Evolutionary conservation across 1,140 invertebrate species (phyloP).

Genomic region (Cylas formicarius): DNA sequence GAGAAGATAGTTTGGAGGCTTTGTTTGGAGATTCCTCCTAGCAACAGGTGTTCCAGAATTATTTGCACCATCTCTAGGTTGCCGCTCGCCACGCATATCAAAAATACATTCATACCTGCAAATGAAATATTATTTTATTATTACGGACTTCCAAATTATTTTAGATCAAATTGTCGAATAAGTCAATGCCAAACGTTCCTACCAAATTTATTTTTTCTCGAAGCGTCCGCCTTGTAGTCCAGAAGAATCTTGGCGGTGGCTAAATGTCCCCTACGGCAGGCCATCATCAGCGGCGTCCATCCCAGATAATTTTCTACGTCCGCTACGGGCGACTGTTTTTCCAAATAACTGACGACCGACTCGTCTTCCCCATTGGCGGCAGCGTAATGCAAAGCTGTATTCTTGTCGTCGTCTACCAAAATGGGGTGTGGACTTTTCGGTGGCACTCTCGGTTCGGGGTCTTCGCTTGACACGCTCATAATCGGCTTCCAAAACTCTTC

Average conservation of each 20-base stretch:
- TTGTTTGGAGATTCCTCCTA: slow-evolving; percentile 34
- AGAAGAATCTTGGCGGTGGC: slow-evolving; percentile 42
- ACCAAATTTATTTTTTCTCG: slow-evolving; percentile 45
- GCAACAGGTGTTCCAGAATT: slow-evolving; percentile 31
- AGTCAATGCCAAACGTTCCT: slow-evolving; percentile 14
- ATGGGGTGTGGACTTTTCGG: too few relatives aligned
- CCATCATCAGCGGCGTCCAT: slow-evolving; percentile 50
- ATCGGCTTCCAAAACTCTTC: too few relatives aligned
- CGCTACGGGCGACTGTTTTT: slow-evolving; percentile 25
- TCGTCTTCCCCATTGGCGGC: slow-evolving; percentile 27
- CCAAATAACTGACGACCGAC: slow-evolving; percentile 20
- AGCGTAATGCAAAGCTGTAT: slow-evolving; percentile 31
- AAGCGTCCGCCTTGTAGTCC: slow-evolving; percentile 39
- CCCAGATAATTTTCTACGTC: slow-evolving; percentile 45
- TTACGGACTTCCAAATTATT: background rate
- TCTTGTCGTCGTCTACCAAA: slow-evolving; percentile 32
- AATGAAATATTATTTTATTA: slow-evolving; percentile 7
- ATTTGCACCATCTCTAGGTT: slow-evolving; percentile 28
- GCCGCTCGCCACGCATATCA: slow-evolving; percentile 31
- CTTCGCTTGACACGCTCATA: too few relatives aligned
- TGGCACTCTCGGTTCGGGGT: too few relatives aligned
- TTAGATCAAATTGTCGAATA: background rate
- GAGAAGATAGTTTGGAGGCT: slow-evolving; percentile 31
- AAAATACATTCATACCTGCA: slow-evolving; percentile 31
- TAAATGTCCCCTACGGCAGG: slow-evolving; percentile 43